Conservation (phyloP, 2,888 invertebrate genomes). For the Lymantria monacha region DNA sequence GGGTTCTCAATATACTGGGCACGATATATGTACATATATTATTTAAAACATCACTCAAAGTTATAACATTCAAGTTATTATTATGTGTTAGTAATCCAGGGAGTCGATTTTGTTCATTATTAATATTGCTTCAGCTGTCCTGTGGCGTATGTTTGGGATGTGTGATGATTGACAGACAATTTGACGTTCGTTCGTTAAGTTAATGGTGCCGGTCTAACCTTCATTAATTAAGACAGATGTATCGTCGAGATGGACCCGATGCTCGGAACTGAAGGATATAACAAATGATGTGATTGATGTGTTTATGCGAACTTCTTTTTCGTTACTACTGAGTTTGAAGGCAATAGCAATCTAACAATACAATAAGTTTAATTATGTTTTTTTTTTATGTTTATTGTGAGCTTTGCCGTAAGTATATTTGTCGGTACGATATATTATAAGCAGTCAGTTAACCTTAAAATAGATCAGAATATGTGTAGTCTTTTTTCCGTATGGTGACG, state of each 20-base stretch:
- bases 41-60: neutral
- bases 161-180: constrained; percentile 51
- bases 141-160: constrained; percentile 30
- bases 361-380: too few species aligned
- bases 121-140: constrained; percentile 34
- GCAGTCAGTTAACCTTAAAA: too few species aligned
- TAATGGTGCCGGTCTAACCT: constrained; percentile 45
- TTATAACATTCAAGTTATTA: constrained; percentile 8
- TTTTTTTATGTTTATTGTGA: too few species aligned
- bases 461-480: too few species aligned
- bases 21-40: too few species aligned
- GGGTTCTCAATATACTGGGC: too few species aligned
- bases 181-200: constrained; percentile 52
- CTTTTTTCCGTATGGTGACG: too few species aligned
- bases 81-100: constrained; percentile 21
- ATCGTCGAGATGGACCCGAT: constrained; percentile 20
- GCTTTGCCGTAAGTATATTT: too few species aligned
- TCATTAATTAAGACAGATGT: constrained; percentile 52
- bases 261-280: constrained; percentile 6
- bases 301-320: constrained; percentile 3
- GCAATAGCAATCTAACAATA: neutral
- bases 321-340: neutral
- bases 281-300: constrained; percentile 7
- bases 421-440: too few species aligned
- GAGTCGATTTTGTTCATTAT: constrained; percentile 31